A percentile compares a stretch with the other conserved stretches of the same genome.
Evolutionary conservation across 1,140 invertebrate genomes (phyloP).

Genomic region (Rhagoletis pomonella): DNA sequence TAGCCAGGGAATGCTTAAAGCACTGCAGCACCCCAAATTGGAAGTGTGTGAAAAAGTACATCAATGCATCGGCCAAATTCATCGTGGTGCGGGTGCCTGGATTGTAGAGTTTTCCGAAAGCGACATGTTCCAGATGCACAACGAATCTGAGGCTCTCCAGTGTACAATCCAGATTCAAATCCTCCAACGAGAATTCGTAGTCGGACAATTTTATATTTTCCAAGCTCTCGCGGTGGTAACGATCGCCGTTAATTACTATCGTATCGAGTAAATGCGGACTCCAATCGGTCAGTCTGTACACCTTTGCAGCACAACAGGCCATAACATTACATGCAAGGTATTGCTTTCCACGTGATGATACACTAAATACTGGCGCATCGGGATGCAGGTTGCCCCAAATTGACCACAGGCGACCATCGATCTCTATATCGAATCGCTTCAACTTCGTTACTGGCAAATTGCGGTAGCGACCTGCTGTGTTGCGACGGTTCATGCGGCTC

Average conservation of each 20-base stretch:
- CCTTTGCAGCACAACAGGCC: conserved; percentile 76
- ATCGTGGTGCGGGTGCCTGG: conserved; percentile 76
- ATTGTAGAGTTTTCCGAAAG: conserved; percentile 78
- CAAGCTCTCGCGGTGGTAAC: conserved; percentile 76
- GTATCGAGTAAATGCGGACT: conserved; percentile 78
- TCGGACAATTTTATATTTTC: conserved; percentile 75
- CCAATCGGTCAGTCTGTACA: conserved; percentile 78
- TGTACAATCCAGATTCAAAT: conserved; percentile 73
- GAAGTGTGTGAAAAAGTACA: conserved; percentile 77
- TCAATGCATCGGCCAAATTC: conserved; percentile 78
- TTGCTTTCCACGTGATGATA: conserved; percentile 75
- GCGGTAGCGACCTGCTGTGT: conserved; percentile 75
- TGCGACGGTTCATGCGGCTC: conserved; percentile 75
- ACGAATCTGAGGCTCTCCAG: conserved; percentile 77
- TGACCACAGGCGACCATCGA: conserved; percentile 78
- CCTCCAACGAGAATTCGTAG: conserved; percentile 76
- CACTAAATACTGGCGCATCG: conserved; percentile 74
- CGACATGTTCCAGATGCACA: conserved; percentile 76
- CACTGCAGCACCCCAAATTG: conserved; percentile 76
- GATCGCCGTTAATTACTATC: conserved; percentile 76
- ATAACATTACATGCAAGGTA: conserved; percentile 77
- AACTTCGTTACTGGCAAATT: conserved; percentile 74
- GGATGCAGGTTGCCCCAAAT: conserved; percentile 78
- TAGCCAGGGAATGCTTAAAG: conserved; percentile 76
- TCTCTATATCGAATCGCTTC: conserved; percentile 80